phyloP scores from a whole-genome alignment of 1,140 invertebrate species.

The Octopus sinensis region DNA sequence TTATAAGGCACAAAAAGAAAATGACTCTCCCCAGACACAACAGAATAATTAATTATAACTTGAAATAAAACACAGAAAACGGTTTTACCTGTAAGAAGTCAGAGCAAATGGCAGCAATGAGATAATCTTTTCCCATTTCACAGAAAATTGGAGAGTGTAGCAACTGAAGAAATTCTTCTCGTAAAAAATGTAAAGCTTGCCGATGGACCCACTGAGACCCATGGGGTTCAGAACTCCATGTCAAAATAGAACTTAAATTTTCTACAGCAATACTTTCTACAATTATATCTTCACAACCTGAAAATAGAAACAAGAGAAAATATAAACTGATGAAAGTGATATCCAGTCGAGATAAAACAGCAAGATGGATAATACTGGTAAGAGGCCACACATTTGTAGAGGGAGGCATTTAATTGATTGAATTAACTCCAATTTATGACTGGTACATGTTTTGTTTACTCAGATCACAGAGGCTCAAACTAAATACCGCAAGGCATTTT shows the following conservation, averaged over 20 bases:
- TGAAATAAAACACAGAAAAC: background rate
- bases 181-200: slow-evolving; percentile 77
- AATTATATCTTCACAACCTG: slow-evolving; percentile 86
- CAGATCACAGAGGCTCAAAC: too few species aligned
- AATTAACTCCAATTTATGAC: too few species aligned
- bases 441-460: too few species aligned
- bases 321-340: background rate
- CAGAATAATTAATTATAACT: background rate
- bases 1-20: too few species aligned
- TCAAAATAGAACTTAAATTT: slow-evolving; percentile 65
- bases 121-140: slow-evolving; percentile 76
- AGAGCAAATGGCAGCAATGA: slow-evolving; percentile 77
- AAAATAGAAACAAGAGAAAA: slow-evolving; percentile 13
- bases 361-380: background rate
- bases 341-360: background rate
- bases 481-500: too few species aligned
- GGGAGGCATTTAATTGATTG: too few species aligned
- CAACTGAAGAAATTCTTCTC: slow-evolving; percentile 81
- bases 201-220: slow-evolving; percentile 88
- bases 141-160: slow-evolving; percentile 71
- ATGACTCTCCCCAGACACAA: too few species aligned
- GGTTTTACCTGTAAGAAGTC: slow-evolving; percentile 75
- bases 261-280: slow-evolving; percentile 80
- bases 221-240: slow-evolving; percentile 83
- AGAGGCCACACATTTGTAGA: background rate